phyloP scores from a whole-genome alignment of 2,888 invertebrate species.

The Limnephilus marmoratus region DNA sequence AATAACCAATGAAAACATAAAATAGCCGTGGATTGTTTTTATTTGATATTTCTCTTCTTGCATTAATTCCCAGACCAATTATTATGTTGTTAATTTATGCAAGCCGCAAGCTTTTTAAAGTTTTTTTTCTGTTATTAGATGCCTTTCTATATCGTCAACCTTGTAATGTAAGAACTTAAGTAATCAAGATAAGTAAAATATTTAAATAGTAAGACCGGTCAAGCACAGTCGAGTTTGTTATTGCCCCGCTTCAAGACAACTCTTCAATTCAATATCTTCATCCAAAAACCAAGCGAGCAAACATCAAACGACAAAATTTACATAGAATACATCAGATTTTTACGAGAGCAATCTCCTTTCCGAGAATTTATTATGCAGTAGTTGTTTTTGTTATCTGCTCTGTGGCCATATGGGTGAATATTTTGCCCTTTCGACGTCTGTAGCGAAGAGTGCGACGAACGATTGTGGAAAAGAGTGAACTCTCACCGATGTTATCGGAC shows the following conservation, averaged over 20 bases:
- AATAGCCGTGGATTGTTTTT: too few relatives aligned
- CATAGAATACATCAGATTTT: conserved; percentile 20
- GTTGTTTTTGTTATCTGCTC: not conserved
- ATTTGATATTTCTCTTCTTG: not conserved
- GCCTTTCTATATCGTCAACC: not conserved
- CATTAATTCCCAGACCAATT: not conserved
- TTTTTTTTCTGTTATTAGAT: not conserved
- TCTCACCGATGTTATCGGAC: not conserved
- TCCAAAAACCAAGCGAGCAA: conserved; percentile 2
- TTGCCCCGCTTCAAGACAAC: not conserved
- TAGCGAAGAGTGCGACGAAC: conserved; percentile 30
- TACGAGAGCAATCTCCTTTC: conserved; percentile 31
- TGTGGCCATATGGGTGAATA: not conserved
- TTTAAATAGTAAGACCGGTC: not conserved
- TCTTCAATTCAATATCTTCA: not conserved
- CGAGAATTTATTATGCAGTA: conserved; percentile 28
- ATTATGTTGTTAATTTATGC: not conserved
- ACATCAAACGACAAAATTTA: not conserved
- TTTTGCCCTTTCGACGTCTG: conserved; percentile 35
- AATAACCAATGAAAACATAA: too few relatives aligned
- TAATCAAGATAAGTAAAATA: conserved; percentile 2
- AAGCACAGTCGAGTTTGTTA: not conserved
- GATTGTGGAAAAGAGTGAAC: conserved; percentile 11
- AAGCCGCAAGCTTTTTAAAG: not conserved
- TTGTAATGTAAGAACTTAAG: not conserved